Base-by-base conservation (phyloP, 2,113 vertebrate genomes). In the Macrotus californicus region DNA sequence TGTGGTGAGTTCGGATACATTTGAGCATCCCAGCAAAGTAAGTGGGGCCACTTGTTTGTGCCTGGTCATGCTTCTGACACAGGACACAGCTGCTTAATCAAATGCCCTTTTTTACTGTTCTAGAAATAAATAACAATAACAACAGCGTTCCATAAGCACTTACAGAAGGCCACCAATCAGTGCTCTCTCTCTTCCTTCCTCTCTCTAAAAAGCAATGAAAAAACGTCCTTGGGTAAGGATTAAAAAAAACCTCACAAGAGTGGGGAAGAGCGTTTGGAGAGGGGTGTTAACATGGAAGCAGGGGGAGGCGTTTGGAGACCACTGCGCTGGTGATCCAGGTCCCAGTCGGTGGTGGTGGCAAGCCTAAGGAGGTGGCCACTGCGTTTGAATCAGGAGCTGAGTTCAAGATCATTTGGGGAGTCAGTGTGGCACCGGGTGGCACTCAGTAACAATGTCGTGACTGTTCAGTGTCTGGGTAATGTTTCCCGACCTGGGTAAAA, bases 231-330 rank as follows among this genome's bases (percentile, higher is more conserved):
- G 54, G 21, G 54, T 56, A 14, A 56, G 54, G 21, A 24, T 56
- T 56, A 8, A 8, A 56, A 56, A 54, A 54, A 56, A 16, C 15
- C 52, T 19, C 29, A 22, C 6, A 31, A 31, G 15, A 46, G 50
- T 0, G 1, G 22, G 83, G 13, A 15, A 31, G 13, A 2, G 21
- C 1, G 2, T 1, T 8, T 39, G 52, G 46, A 31, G 18, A 2
- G 34, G 41, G 22, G 34, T 1, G 50, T 29, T 4, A 11, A 73
- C n/a, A 50, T 8, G 31, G 77, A 48, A 36, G 31, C 34, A 3
- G 11, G 56, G 75, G 66, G 22, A 19, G 14, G 31, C 64, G 39
- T 56, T 83, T 10, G 6, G 34, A 46, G 77, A 46, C 48, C 21
- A 0, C 11, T 64, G 48, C 0, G 4, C 29, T 61, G 3, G 18